phyloP scores from a whole-genome alignment of 2,888 invertebrate genomes.

The Amphiduros pacificus region DNA sequence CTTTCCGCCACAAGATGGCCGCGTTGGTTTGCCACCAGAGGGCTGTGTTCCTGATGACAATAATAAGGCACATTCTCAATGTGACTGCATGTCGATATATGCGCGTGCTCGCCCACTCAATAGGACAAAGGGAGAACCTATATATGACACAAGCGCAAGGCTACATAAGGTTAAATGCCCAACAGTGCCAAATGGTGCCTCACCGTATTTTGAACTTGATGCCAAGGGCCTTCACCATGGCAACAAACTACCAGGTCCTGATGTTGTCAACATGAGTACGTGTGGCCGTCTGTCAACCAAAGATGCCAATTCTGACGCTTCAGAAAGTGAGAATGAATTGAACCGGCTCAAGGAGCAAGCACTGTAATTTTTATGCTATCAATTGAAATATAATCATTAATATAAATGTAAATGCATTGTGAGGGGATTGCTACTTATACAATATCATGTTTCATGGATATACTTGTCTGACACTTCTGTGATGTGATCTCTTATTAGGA shows the following conservation, averaged over 20 bases:
- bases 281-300: constrained; percentile 1
- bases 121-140: constrained; percentile 12
- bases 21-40: constrained; percentile 2
- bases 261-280: constrained; percentile 9
- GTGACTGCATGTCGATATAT: constrained; percentile 14
- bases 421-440: too few relatives aligned
- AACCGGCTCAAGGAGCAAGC: constrained; percentile 17
- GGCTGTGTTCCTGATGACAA: constrained; percentile 2
- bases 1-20: not conserved
- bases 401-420: not conserved
- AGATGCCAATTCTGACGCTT: constrained; percentile 9
- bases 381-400: too few relatives aligned
- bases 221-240: constrained; percentile 7
- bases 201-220: constrained; percentile 11
- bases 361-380: constrained; percentile 4
- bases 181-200: constrained; percentile 4
- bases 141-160: constrained; percentile 5
- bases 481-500: too few relatives aligned
- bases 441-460: too few relatives aligned
- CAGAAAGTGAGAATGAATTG: constrained; percentile 15
- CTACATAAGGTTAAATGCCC: not conserved
- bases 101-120: constrained; percentile 9
- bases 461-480: too few relatives aligned
- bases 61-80: not conserved
- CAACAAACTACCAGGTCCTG: constrained; percentile 6